A percentile compares a stretch with the other conserved stretches of the same genome.
Evolutionary conservation across 2,888 invertebrate genomes (phyloP).

Genomic region (Amitus sp.): DNA sequence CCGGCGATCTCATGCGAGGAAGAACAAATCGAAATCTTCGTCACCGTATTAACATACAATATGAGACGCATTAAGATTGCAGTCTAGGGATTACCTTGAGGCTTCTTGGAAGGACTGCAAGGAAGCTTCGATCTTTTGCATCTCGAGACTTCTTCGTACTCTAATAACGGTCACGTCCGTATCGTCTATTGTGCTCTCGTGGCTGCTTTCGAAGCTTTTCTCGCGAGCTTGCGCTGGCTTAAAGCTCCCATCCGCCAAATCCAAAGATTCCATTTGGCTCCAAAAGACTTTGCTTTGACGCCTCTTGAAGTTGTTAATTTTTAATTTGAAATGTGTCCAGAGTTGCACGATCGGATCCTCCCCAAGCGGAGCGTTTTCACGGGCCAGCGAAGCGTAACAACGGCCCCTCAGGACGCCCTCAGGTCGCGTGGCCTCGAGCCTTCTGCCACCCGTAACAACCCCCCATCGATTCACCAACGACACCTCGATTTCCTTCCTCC

Average conservation of each 20-base stretch:
- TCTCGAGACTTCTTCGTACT: conserved; percentile 16
- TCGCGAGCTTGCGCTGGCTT: conserved; percentile 1
- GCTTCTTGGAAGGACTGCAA: background rate
- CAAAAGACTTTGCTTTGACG: conserved; percentile 61
- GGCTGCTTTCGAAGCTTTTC: conserved; percentile 26
- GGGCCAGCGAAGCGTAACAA: conserved; percentile 52
- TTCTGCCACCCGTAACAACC: conserved; percentile 28
- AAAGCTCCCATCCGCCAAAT: conserved; percentile 22
- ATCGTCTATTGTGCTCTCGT: conserved; percentile 29
- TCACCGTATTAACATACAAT: conserved; percentile 1
- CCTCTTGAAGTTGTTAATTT: conserved; percentile 59
- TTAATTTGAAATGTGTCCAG: background rate
- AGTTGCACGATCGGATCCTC: conserved; percentile 10
- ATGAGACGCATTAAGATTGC: background rate
- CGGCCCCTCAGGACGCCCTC: too few relatives aligned
- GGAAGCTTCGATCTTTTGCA: conserved; percentile 6
- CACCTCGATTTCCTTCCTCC: background rate
- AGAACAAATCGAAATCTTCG: background rate
- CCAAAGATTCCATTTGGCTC: conserved; percentile 57
- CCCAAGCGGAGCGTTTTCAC: conserved; percentile 44
- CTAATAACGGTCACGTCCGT: conserved; percentile 40
- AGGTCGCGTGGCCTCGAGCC: conserved; percentile 42
- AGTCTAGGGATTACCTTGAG: background rate
- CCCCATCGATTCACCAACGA: background rate
- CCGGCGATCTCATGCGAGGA: background rate